These are phyloP conservation scores for Aspidapion aeneum DNA, from an alignment of 2,888 invertebrate species.

Conservation along the genomic window DNA sequence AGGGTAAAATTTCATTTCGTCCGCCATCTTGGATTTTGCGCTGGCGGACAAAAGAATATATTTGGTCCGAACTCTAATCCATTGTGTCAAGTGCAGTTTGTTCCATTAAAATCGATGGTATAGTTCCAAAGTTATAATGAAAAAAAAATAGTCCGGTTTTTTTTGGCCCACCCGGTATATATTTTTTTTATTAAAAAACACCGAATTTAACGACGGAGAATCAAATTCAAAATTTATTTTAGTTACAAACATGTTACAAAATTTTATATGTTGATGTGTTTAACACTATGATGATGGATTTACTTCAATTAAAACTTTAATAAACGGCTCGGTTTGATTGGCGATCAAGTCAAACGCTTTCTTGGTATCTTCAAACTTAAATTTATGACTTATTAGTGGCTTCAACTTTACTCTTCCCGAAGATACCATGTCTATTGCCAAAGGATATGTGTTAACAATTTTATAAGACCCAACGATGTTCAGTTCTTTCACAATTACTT, in stretches of 20 bases:
- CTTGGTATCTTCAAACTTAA: slow-evolving; percentile 67
- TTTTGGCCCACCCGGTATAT: background rate
- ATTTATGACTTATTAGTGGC: slow-evolving; percentile 80
- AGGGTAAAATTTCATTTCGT: too few relatives aligned
- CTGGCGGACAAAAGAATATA: too few relatives aligned
- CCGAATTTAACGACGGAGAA: too few relatives aligned
- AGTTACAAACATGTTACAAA: too few relatives aligned
- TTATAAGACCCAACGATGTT: slow-evolving; percentile 91
- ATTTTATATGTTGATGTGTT: too few relatives aligned
- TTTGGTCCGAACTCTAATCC: too few relatives aligned
- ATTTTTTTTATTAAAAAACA: too few relatives aligned
- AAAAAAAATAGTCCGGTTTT: background rate
- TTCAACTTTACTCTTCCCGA: slow-evolving; percentile 76
- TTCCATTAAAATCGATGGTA: too few relatives aligned
- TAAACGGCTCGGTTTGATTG: slow-evolving; percentile 64
- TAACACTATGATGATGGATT: slow-evolving; percentile 34
- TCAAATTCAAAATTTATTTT: too few relatives aligned
- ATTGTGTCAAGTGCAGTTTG: too few relatives aligned
- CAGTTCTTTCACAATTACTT: slow-evolving; percentile 78
- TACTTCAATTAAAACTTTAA: slow-evolving; percentile 87
- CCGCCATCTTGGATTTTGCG: too few relatives aligned
- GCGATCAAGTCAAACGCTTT: slow-evolving; percentile 82
- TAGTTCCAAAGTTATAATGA: too few relatives aligned
- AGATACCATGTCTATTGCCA: slow-evolving; percentile 73
- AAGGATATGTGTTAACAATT: slow-evolving; percentile 84